Evolutionary conservation across 1,140 invertebrate genomes (phyloP), one percentile per base, ranked within the genome.

Genomic region (Caenorhabditis latens): DNA sequence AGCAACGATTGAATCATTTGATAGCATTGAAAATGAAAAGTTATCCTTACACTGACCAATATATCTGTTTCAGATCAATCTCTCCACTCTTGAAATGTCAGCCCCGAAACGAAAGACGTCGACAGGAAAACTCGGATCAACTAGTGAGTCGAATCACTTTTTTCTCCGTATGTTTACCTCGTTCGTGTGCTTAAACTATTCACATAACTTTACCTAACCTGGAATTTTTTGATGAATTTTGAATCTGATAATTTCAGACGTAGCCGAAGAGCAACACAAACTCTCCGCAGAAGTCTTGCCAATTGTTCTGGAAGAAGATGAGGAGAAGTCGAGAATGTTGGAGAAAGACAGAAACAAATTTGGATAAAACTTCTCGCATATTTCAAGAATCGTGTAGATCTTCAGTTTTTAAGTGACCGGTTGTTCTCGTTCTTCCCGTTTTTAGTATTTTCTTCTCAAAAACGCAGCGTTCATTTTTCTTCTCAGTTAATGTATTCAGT

Each of bases 221-320:
- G 32, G 0, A 32, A 2, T 32, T 32, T 32, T 32, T 32, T 32
- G 32, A 32, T 32, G 32, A 32, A 13, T 32, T 0, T 11, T 53
- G 11, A 5, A 75, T 53, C 7, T 63, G 40, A 48, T 40, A 19
- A 6, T 85, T 53, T 50, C 11, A 65, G 84, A 75, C 13, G 46
- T 75, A 43, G 43, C 84, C 3, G 84, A 85, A 21, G 84, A 85
- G 43, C 84, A 67, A 19, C 63, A 53, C 32, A 55, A 46, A 40
- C 84, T 53, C 9, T 65, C 67, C 4, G 71, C 71, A 8, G 84
- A 85, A 42, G 84, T 85, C 0, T 53, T 85, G 3, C 63, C 67
- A 19, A 61, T 53, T 58, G 84, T 85, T 24, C 58, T 67, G 1
- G 84, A 85, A 32, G 84, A 85, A 21, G 84, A 85, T 40, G 84